These are phyloP conservation scores for Lepidurus apus DNA, from an alignment of 1,140 invertebrate species.

Conservation along the genomic window DNA sequence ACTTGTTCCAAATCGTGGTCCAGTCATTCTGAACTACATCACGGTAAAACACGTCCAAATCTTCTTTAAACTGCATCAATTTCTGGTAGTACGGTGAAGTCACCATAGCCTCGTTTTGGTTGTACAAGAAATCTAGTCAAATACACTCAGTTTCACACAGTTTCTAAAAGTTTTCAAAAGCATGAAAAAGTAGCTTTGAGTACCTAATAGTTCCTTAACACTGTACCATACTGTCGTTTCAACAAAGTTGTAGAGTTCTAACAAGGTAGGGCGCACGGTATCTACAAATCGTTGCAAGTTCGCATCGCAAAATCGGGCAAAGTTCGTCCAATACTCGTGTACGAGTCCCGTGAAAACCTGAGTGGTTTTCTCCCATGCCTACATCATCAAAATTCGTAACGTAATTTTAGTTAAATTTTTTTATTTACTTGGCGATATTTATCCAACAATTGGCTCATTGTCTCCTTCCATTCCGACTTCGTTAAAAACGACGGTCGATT, in stretches of 20 bases:
- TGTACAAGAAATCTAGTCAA: conserved; percentile 67
- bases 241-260: conserved; percentile 64
- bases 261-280: conserved; percentile 67
- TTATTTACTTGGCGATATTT: not conserved
- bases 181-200: conserved; percentile 37
- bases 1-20: conserved; percentile 51
- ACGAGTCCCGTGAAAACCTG: not conserved
- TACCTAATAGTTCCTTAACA: conserved; percentile 58
- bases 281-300: conserved; percentile 66
- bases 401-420: not conserved
- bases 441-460: not conserved
- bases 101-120: conserved; percentile 66
- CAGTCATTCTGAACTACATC: conserved; percentile 67
- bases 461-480: not conserved
- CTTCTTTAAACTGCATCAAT: conserved; percentile 68
- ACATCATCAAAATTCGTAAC: not conserved
- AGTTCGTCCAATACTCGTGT: not conserved
- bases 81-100: conserved; percentile 72
- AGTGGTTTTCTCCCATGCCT: not conserved
- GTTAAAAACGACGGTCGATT: not conserved
- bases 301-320: conserved; percentile 53
- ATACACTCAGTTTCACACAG: not conserved
- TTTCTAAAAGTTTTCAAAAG: not conserved
- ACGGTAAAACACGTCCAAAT: conserved; percentile 67
- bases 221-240: conserved; percentile 66